A percentile compares a stretch with the other conserved stretches of the same genome.
These are phyloP conservation scores for Petrolisthes cinctipes DNA, from an alignment of 2,888 invertebrate species.

Conservation along the genomic window DNA sequence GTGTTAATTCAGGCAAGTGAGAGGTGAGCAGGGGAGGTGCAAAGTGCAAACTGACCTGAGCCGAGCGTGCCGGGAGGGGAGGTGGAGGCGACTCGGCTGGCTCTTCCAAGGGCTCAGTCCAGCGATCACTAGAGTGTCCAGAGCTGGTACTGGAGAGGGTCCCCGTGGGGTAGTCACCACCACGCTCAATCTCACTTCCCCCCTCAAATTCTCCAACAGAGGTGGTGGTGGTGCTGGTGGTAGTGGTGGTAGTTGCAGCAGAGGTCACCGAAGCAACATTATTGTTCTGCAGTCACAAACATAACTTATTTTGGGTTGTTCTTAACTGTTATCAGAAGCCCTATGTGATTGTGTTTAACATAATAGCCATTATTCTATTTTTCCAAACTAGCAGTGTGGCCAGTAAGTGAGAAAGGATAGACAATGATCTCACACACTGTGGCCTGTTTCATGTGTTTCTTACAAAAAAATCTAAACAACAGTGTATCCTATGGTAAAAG, in stretches of 20 bases:
- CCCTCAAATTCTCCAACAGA: constrained; percentile 35
- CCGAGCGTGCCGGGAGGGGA: constrained; percentile 58
- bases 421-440: too few species aligned
- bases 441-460: too few species aligned
- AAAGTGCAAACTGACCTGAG: constrained; percentile 45
- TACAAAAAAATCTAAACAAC: too few species aligned
- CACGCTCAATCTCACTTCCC: constrained; percentile 42
- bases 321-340: too few species aligned
- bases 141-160: constrained; percentile 62
- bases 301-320: too few species aligned
- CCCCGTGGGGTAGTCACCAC: constrained; percentile 52
- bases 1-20: too few species aligned
- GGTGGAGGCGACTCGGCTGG: constrained; percentile 56
- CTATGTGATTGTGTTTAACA: too few species aligned
- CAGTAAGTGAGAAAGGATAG: too few species aligned
- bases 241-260: constrained; percentile 13
- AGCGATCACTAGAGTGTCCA: constrained; percentile 57
- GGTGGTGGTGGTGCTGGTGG: constrained; percentile 12
- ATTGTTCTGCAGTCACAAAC: constrained; percentile 17
- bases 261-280: not conserved
- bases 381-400: too few species aligned
- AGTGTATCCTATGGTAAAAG: too few species aligned
- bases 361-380: too few species aligned
- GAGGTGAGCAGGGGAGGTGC: too few species aligned
- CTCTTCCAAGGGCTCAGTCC: constrained; percentile 54